phyloP scores from a whole-genome alignment of 2,113 vertebrate species.

The Scomber colias region DNA sequence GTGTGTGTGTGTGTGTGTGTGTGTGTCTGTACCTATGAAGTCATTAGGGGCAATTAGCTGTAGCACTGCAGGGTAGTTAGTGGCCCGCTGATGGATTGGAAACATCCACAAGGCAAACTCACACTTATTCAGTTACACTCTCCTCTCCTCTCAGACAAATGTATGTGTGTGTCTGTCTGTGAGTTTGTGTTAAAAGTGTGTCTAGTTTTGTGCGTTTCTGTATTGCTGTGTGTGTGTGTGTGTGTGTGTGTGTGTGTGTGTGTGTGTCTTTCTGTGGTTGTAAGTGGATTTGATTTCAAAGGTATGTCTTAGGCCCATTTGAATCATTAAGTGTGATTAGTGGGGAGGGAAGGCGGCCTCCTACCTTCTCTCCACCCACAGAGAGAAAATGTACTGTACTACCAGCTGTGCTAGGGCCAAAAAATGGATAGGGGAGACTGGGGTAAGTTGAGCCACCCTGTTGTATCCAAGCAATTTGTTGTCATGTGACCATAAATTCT shows the following conservation, averaged over 20 bases:
- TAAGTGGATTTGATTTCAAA: constrained; percentile 84
- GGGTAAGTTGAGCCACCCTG: too few relatives aligned
- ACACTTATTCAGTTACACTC: constrained; percentile 65
- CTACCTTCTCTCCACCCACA: constrained; percentile 59
- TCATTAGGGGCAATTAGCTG: constrained; percentile 75
- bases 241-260: constrained; percentile 6
- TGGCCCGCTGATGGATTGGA: constrained; percentile 73
- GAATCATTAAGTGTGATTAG: constrained; percentile 85
- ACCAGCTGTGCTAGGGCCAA: constrained; percentile 50
- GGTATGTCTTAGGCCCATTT: constrained; percentile 80
- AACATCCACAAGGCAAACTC: constrained; percentile 70
- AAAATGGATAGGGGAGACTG: constrained; percentile 5
- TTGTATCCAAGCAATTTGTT: too few relatives aligned
- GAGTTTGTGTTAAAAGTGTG: constrained; percentile 13
- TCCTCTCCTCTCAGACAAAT: constrained; percentile 19
- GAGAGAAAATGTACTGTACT: constrained; percentile 62
- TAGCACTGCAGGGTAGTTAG: constrained; percentile 63
- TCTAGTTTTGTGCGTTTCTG: constrained; percentile 4
- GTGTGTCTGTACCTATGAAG: constrained; percentile 43
- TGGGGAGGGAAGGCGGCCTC: constrained; percentile 62
- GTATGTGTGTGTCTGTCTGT: constrained; percentile 18
- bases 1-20: constrained; percentile 3
- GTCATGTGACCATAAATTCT: too few relatives aligned
- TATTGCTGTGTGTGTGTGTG: constrained; percentile 25
- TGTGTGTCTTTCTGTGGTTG: constrained; percentile 48